A percentile compares a stretch with the other conserved stretches of the same genome.
phyloP scores from a whole-genome alignment of 2,113 vertebrate genomes.

The Ivindomyrus marchei region DNA sequence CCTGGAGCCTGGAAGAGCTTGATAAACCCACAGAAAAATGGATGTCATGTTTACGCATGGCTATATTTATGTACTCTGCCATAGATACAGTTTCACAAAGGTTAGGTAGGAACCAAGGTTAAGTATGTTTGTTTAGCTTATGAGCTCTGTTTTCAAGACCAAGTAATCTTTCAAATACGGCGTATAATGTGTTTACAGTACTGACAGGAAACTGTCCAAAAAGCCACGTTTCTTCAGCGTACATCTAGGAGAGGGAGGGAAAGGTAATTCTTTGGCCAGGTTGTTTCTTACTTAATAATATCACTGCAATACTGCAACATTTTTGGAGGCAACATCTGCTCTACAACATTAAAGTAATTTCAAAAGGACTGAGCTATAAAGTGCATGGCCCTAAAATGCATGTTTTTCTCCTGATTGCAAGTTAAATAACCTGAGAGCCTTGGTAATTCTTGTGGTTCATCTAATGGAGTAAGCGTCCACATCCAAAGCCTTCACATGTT shows the following conservation, averaged over 20 bases:
- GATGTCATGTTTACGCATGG: constrained; percentile 6
- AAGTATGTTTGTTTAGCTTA: constrained; percentile 34
- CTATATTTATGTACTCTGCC: constrained; percentile 23
- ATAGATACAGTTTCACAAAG: constrained; percentile 25
- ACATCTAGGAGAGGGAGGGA: not conserved
- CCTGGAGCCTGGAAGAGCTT: not conserved
- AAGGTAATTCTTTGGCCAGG: not conserved
- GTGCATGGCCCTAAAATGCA: not conserved
- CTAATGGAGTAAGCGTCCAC: not conserved
- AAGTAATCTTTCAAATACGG: constrained; percentile 19
- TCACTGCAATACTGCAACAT: not conserved
- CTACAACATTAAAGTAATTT: not conserved
- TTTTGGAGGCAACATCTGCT: not conserved
- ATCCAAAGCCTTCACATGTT: not conserved
- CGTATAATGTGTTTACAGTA: constrained; percentile 13
- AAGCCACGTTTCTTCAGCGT: not conserved
- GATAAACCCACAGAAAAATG: constrained; percentile 16
- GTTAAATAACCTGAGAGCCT: not conserved
- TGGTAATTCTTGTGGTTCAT: not conserved
- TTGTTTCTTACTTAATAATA: not conserved
- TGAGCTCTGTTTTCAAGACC: constrained; percentile 22
- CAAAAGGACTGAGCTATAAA: not conserved
- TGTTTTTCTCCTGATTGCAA: not conserved
- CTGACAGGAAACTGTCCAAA: constrained; percentile 12
- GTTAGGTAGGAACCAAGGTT: constrained; percentile 24